Conservation (phyloP, 2,113 vertebrate genomes). For the Columbina picui region DNA sequence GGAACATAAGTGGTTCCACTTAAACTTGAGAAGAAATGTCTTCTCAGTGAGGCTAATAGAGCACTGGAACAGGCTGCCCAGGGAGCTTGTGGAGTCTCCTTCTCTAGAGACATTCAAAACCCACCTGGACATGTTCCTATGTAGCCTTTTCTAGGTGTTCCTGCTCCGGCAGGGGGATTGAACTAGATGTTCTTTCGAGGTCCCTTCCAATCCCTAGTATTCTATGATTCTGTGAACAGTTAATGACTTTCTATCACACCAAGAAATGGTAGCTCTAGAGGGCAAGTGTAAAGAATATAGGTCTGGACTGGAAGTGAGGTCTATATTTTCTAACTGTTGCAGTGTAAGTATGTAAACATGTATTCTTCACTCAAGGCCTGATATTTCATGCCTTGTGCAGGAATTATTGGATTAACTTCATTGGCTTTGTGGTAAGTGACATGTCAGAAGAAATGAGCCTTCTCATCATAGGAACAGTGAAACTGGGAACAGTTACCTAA, state of each 20-base stretch:
- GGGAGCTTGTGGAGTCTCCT: too few species aligned
- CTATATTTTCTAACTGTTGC: background rate
- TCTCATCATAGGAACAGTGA: accelerated
- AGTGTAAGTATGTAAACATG: background rate
- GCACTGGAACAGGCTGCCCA: too few species aligned
- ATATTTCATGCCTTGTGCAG: background rate
- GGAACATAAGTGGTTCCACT: too few species aligned
- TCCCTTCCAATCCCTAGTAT: too few species aligned
- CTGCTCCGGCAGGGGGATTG: too few species aligned
- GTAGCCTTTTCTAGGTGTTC: too few species aligned
- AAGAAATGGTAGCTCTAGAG: background rate
- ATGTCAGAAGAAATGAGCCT: background rate
- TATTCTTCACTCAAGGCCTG: background rate
- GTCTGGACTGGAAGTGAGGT: background rate
- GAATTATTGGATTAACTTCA: background rate
- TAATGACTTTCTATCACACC: background rate
- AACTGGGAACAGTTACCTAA: background rate
- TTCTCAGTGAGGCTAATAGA: too few species aligned
- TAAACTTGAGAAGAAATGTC: too few species aligned
- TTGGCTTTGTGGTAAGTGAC: background rate
- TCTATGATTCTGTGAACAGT: too few species aligned
- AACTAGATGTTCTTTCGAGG: too few species aligned
- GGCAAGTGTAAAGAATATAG: accelerated
- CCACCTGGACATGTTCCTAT: too few species aligned
- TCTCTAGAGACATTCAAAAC: too few species aligned